phyloP scores from a whole-genome alignment of 2,888 invertebrate genomes.

The Eupithecia centaureata region DNA sequence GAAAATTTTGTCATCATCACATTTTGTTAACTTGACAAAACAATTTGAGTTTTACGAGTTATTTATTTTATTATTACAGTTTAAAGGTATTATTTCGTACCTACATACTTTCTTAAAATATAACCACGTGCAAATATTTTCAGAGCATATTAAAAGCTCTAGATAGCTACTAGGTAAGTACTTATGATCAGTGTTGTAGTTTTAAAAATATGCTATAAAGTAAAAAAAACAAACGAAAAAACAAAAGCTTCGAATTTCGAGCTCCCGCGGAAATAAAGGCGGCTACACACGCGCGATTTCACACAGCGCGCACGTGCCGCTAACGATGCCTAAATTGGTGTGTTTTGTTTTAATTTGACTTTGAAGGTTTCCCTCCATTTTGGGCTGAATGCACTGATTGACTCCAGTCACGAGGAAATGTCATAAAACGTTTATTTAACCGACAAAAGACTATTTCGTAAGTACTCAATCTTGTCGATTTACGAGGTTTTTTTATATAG shows the following conservation, averaged over 20 bases:
- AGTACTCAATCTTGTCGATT: too few relatives aligned
- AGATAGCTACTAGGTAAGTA: too few relatives aligned
- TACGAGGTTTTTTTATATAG: too few relatives aligned
- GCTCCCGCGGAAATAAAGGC: constrained; percentile 27
- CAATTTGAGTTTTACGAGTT: not conserved
- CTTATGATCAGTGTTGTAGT: too few relatives aligned
- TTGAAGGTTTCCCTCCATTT: constrained; percentile 2
- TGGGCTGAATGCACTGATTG: constrained; percentile 3
- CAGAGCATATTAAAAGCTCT: too few relatives aligned
- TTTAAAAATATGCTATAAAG: too few relatives aligned
- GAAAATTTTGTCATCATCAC: not conserved
- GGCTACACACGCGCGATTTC: constrained; percentile 38
- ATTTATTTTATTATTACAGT: too few relatives aligned
- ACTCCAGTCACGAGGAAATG: constrained; percentile 17
- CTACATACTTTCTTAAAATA: not conserved
- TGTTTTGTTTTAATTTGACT: constrained; percentile 33
- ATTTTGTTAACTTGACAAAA: not conserved
- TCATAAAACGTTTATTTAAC: not conserved
- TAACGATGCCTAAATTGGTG: constrained; percentile 36
- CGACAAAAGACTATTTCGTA: not conserved
- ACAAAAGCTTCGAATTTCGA: constrained; percentile 9
- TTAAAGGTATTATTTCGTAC: too few relatives aligned
- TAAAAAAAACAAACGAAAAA: not conserved
- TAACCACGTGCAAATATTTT: too few relatives aligned
- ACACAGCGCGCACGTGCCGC: constrained; percentile 42